These are phyloP conservation scores for Tragopan temminckii DNA, from an alignment of 2,797 vertebrate species.

Conservation along the genomic window DNA sequence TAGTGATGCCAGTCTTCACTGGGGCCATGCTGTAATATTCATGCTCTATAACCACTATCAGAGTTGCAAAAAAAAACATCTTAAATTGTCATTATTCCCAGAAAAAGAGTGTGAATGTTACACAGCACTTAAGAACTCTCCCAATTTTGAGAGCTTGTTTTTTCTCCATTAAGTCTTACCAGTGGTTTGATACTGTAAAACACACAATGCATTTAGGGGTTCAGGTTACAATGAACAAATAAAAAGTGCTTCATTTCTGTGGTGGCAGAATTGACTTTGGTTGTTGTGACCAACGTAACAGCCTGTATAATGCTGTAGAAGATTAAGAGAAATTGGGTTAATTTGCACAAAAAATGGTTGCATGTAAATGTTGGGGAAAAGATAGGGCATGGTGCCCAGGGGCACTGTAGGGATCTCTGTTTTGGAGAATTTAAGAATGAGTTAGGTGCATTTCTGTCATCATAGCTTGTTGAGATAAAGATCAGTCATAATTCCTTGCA, in stretches of 20 bases:
- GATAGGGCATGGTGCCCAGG: background rate
- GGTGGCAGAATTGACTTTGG: background rate
- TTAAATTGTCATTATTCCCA: background rate
- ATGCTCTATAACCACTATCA: background rate
- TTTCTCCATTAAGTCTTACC: background rate
- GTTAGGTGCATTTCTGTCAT: background rate
- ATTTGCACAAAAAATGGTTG: background rate
- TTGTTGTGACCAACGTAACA: background rate
- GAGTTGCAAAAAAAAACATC: background rate
- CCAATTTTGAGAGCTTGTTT: background rate
- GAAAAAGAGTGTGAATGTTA: background rate
- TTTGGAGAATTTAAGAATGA: background rate
- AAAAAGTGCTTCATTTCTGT: background rate
- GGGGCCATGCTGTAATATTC: background rate
- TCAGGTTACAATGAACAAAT: background rate
- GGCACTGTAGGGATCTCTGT: background rate
- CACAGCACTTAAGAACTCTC: background rate
- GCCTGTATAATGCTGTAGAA: background rate
- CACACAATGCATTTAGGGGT: background rate
- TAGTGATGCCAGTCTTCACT: background rate
- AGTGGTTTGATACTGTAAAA: background rate
- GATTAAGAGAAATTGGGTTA: background rate
- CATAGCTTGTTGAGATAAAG: background rate
- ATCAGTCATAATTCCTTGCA: background rate
- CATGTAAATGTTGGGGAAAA: background rate